phyloP scores from a whole-genome alignment of 2,888 invertebrate species.

The Elysia crispata region DNA sequence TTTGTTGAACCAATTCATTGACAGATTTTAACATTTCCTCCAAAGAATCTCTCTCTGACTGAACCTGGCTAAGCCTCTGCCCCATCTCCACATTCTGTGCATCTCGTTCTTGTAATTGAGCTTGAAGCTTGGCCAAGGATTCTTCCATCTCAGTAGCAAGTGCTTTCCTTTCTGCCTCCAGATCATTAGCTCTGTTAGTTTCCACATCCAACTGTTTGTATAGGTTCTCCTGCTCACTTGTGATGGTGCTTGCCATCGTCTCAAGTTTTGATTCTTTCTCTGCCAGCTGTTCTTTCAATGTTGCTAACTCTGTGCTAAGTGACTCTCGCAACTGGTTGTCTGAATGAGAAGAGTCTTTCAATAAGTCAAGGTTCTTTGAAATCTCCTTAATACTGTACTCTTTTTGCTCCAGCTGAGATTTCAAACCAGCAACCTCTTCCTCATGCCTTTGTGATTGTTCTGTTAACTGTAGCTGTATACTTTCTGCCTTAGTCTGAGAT shows the following conservation, averaged over 20 bases:
- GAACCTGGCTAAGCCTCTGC: constrained; percentile 43
- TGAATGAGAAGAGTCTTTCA: neutral
- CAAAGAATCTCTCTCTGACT: constrained; percentile 56
- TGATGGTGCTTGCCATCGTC: constrained; percentile 41
- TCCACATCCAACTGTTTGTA: constrained; percentile 30
- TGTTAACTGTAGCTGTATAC: constrained; percentile 12
- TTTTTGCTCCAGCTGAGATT: constrained; percentile 13
- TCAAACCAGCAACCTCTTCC: constrained; percentile 24
- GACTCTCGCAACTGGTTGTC: neutral
- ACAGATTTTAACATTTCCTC: constrained; percentile 67
- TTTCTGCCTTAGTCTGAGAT: constrained; percentile 30
- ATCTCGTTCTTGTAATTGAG: constrained; percentile 59
- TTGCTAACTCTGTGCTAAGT: neutral
- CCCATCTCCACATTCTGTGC: constrained; percentile 28
- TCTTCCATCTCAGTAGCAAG: constrained; percentile 35
- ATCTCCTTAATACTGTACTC: constrained; percentile 25
- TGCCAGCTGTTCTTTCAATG: constrained; percentile 53
- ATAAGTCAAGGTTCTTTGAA: constrained; percentile 12
- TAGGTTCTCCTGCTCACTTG: constrained; percentile 40
- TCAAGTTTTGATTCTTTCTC: constrained; percentile 45
- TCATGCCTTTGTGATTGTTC: constrained; percentile 46
- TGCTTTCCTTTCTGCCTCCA: constrained; percentile 4
- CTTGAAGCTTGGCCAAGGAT: constrained; percentile 55
- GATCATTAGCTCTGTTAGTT: constrained; percentile 23
- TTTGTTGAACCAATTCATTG: constrained; percentile 58